Conservation (phyloP, 2,888 invertebrate genomes). For the Pecten maximus region DNA sequence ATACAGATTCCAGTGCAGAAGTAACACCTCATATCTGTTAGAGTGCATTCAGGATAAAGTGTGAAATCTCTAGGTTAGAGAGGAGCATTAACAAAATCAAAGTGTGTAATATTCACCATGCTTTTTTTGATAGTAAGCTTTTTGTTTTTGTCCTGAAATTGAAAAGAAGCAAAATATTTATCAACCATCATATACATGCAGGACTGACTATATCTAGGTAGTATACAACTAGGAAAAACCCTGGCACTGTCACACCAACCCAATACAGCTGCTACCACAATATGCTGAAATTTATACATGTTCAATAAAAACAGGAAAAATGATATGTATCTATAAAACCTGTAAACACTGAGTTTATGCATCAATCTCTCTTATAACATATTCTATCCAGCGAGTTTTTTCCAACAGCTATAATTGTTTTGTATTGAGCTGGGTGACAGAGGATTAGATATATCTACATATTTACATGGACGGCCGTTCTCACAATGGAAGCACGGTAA, state of each 20-base stretch:
- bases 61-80: background rate
- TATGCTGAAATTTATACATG: background rate
- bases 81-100: background rate
- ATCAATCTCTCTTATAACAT: too few relatives aligned
- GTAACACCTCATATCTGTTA: background rate
- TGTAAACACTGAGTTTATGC: too few relatives aligned
- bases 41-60: background rate
- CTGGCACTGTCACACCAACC: background rate
- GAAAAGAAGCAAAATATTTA: conserved; percentile 36
- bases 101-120: conserved; percentile 54
- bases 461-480: conserved; percentile 4
- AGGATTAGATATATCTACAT: background rate
- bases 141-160: conserved; percentile 56
- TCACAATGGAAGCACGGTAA: background rate
- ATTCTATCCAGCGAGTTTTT: too few relatives aligned
- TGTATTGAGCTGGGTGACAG: background rate
- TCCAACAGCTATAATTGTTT: too few relatives aligned
- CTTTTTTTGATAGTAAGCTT: conserved; percentile 49
- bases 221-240: background rate
- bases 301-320: background rate
- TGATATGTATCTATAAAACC: too few relatives aligned
- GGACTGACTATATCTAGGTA: background rate
- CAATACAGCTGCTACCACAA: background rate
- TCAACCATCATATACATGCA: background rate
- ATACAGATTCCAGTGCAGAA: background rate